Conservation (phyloP, 2,113 vertebrate genomes). For the Morone chrysops region DNA sequence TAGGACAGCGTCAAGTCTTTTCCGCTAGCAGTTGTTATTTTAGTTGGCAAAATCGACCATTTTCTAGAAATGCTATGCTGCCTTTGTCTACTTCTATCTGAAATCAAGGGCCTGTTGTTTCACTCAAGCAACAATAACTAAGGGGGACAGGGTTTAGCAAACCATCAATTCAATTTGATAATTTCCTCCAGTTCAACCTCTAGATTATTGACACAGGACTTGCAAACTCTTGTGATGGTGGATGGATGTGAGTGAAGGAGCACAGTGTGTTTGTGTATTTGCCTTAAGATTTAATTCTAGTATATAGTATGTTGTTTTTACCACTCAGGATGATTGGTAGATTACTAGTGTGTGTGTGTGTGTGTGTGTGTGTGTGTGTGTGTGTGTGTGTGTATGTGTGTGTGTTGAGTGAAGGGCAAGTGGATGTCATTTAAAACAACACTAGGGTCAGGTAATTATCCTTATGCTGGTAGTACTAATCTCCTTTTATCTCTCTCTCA, state of each 20-base stretch:
- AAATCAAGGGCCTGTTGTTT: not conserved
- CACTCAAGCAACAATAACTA: not conserved
- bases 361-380: slow-evolving; percentile 1
- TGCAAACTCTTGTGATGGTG: not conserved
- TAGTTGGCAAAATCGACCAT: not conserved
- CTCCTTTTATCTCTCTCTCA: slow-evolving; percentile 24
- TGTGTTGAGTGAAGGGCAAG: slow-evolving; percentile 29
- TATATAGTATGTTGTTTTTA: not conserved
- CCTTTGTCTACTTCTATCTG: not conserved
- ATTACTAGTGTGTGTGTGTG: not conserved
- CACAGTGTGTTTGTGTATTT: not conserved
- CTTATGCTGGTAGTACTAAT: slow-evolving; percentile 28
- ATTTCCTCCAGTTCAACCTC: not conserved
- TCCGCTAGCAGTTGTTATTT: not conserved
- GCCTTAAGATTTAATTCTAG: not conserved
- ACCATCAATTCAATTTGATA: not conserved
- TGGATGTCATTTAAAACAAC: slow-evolving; percentile 52
- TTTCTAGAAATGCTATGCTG: no score
- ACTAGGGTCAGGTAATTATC: slow-evolving; percentile 42
- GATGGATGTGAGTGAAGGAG: slow-evolving; percentile 3
- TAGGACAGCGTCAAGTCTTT: not conserved
- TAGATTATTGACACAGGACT: not conserved
- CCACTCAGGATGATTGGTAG: not conserved
- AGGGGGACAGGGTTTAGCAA: not conserved
- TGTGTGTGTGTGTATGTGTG: not conserved